Evolutionary conservation across 2,888 invertebrate species (phyloP), one percentile per base, ranked within the genome.

Genomic region (Nymphalis urticae): DNA sequence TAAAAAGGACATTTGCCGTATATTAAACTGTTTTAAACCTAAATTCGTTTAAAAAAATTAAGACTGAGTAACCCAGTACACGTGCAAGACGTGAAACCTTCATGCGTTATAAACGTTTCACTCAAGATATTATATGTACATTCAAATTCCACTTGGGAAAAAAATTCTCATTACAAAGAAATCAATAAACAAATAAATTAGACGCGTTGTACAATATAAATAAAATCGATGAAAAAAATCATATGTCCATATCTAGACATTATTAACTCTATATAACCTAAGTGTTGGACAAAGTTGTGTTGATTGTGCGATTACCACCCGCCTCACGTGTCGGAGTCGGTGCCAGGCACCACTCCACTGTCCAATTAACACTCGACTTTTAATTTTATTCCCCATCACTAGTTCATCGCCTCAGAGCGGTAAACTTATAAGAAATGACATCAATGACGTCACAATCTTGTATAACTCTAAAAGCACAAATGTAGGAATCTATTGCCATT

Each of bases 281-380:
- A 79, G 75, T 76, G 78, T 80, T 77, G 80, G 80, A 77, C 80
- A 78, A 88, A 88, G 84, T 88, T 84, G 83, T 85, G 73, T 85
- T 82, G 84, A 87, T 85, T 80, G 84, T 73, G 79, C 82, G 83
- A 83, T 83, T 83, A 85, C 61, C 69, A 72, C 64, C 66, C 69
- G 72, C 62, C 66, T 72, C 75, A 70, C 78, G 74, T 68, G 73
- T 72, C 76, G 72, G 80, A 77, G 80, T 81, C 83, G 80, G 88
- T 86, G 81, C 87, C 87, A 75, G 87, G 86, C 80, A 79, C 87
- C 73, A 75, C 69, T 73, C 72, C 70, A 79, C 75, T 75, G 73
- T 79, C 82, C 82, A 86, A 87, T 87, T 87, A 83, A 79, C 81
- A 72, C 75, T 66, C 78, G 80, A 76, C 56, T 68, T 71, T 71